Base-by-base conservation (phyloP, 2,888 invertebrate species). In the Chymomyza amoena region DNA sequence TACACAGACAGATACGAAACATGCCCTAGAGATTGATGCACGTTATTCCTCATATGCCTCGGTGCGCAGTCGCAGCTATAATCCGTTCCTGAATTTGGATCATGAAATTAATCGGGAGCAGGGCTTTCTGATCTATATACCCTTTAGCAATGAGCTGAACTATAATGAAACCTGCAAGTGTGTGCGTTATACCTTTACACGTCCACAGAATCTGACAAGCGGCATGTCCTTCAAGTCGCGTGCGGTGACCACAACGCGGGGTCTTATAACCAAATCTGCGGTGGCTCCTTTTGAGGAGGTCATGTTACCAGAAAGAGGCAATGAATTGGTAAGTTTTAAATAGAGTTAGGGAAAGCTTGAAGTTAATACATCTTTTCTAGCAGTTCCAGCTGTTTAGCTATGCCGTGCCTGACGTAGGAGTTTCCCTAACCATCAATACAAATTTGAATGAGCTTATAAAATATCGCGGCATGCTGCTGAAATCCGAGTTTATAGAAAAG, bases 61-160 rank as follows among this genome's bases (percentile, higher is more conserved):
- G 76, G 90, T 91, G 60, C 91, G 91, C 56, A 91, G 91, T 69
- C 89, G 89, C 64, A 92, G 91, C 69, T 94, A 94, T 71, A 95
- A 95, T 77, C 95, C 95, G 0, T 91, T 95, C 10, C 91, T 94
- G 0, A 93, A 94, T 80, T 92, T 94, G 0, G 94, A 94, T 84
- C 95, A 95, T 79, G 93, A 93, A 9, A 94, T 94, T 1, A 93
- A 94, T 25, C 93, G 95, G n/a, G 94, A 94, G 71, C 94, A 95
- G 81, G 95, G 95, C 0, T 90, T 95, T 69, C 94, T 95, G 0
- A 93, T 94, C 0, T 95, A 95, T 78, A 84, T 95, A 5, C 95
- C 95, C 0, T 92, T 94, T 77, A 94, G 94, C 78, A 91, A 89
- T 70, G 91, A 91, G 62, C 67, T 92, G 4, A 90, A 87, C 88